Evolutionary conservation across 2,888 invertebrate species (phyloP).

Genomic region (Polymixis lichenea): DNA sequence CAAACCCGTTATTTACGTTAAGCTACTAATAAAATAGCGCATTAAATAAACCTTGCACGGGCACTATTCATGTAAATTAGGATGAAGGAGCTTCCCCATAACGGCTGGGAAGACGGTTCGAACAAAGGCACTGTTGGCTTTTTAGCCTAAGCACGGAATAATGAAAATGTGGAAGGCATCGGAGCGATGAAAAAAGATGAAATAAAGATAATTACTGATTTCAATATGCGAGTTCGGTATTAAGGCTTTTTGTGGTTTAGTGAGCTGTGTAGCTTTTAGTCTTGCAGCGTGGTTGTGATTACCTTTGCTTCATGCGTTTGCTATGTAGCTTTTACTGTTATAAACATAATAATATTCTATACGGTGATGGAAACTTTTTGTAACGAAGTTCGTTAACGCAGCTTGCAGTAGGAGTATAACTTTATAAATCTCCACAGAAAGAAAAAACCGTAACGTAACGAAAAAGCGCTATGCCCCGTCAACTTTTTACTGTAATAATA

Average conservation of each 20-base stretch:
- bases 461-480: too few species aligned
- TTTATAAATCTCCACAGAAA: too few species aligned
- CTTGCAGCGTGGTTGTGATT: not conserved
- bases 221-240: slow-evolving; percentile 59
- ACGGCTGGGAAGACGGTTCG: slow-evolving; percentile 72
- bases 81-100: slow-evolving; percentile 74
- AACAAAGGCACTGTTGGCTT: slow-evolving; percentile 80
- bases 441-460: too few species aligned
- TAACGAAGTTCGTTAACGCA: too few species aligned
- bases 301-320: slow-evolving; percentile 1
- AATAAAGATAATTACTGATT: slow-evolving; percentile 65
- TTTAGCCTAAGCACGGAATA: slow-evolving; percentile 77
- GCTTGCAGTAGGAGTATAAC: too few species aligned
- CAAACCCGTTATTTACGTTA: slow-evolving; percentile 30
- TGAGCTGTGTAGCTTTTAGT: not conserved
- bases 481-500: too few species aligned
- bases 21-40: slow-evolving; percentile 71
- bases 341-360: not conserved
- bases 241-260: slow-evolving; percentile 44
- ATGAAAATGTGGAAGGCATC: slow-evolving; percentile 77
- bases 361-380: not conserved
- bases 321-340: not conserved
- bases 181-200: slow-evolving; percentile 67
- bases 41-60: slow-evolving; percentile 68
- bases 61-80: slow-evolving; percentile 83